Evolutionary conservation across 2,113 vertebrate species (phyloP).

Genomic region (Sclerurus mexicanus): DNA sequence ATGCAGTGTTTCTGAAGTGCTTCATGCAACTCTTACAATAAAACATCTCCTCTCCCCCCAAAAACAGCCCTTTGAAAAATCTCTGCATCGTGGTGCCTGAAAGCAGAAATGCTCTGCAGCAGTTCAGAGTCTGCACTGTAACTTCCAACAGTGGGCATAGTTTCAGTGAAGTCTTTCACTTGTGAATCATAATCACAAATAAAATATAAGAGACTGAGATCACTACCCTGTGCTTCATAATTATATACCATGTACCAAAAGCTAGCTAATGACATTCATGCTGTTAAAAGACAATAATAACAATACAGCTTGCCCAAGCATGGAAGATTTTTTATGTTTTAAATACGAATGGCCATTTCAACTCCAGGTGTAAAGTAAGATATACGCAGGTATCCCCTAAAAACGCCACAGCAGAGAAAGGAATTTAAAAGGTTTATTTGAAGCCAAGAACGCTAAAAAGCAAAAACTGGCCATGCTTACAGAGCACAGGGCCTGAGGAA

Average conservation of each 20-base stretch:
- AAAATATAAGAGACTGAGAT: neutral
- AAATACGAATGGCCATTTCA: neutral
- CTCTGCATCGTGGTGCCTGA: accelerated
- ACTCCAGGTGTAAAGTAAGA: neutral
- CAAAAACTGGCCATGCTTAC: too few species aligned
- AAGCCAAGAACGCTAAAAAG: too few species aligned
- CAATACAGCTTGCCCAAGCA: neutral
- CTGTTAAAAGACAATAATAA: neutral
- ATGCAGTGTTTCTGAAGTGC: neutral
- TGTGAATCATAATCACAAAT: neutral
- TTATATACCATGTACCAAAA: neutral
- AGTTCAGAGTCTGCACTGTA: neutral
- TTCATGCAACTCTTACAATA: neutral
- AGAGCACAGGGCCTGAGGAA: too few species aligned
- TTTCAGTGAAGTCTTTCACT: neutral
- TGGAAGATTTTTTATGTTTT: neutral
- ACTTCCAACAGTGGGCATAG: neutral
- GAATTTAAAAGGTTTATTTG: too few species aligned
- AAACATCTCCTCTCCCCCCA: neutral
- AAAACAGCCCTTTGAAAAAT: accelerated
- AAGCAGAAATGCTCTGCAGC: neutral
- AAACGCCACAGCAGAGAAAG: too few species aligned
- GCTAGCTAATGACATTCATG: neutral
- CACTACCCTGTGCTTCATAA: neutral
- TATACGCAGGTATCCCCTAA: too few species aligned